Conservation (phyloP, 2,113 vertebrate species). For the Brienomyrus brachyistius region DNA sequence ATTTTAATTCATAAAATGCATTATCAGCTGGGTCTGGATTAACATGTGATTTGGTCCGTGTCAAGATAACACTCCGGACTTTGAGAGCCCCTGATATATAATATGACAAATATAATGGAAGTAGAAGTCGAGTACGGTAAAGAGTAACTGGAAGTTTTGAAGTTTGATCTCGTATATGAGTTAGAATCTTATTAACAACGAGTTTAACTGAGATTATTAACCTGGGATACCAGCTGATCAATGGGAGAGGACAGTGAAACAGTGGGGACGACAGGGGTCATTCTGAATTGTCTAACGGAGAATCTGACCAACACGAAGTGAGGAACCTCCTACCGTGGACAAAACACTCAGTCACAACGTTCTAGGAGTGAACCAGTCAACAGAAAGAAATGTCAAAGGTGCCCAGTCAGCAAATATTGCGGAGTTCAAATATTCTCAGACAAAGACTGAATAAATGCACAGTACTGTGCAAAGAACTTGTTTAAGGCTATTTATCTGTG, state of each 20-base stretch:
- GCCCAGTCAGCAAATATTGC: neutral
- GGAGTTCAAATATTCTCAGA: neutral
- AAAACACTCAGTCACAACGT: neutral
- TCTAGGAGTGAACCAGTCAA: neutral
- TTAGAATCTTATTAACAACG: neutral
- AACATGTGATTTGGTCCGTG: neutral
- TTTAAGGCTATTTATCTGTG: neutral
- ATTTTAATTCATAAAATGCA: neutral
- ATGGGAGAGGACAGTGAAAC: neutral
- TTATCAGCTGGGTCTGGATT: neutral
- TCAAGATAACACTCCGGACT: neutral
- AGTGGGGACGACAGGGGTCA: neutral
- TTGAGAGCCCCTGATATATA: neutral
- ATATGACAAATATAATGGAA: neutral
- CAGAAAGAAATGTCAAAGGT: neutral
- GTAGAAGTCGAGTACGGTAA: neutral
- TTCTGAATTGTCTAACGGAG: neutral
- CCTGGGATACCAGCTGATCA: neutral
- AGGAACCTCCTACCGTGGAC: neutral
- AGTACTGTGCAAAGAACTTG: neutral
- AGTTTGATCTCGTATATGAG: neutral
- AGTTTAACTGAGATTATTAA: neutral
- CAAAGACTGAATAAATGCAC: neutral
- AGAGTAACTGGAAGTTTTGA: neutral
- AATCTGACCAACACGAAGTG: neutral